Conservation (phyloP, 2,797 vertebrate genomes). For the Tapirus indicus region DNA sequence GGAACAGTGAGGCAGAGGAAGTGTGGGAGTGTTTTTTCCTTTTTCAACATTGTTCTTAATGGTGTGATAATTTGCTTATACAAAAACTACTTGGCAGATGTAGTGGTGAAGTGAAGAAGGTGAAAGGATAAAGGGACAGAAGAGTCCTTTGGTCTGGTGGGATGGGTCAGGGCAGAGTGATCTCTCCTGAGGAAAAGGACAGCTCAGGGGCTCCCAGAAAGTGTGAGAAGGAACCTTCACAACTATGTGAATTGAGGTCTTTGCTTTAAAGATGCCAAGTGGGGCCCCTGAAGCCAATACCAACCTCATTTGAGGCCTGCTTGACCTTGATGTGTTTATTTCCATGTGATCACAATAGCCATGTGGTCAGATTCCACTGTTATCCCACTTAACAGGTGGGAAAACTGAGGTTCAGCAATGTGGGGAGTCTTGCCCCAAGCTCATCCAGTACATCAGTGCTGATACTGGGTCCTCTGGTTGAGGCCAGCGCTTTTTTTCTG, state of each 20-base stretch:
- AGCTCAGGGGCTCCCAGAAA: slow-evolving; percentile 32
- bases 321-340: background rate
- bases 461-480: background rate
- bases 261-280: slow-evolving; percentile 22
- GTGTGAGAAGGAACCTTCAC: background rate
- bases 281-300: background rate
- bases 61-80: background rate
- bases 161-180: background rate
- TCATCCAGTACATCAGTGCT: background rate
- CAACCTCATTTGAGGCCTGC: background rate
- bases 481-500: background rate
- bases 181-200: background rate
- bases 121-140: background rate
- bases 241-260: background rate
- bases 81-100: slow-evolving; percentile 29
- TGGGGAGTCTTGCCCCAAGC: background rate
- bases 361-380: background rate
- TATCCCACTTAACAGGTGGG: background rate
- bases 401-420: background rate
- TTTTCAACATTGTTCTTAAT: slow-evolving; percentile 12
- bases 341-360: background rate
- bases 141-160: background rate
- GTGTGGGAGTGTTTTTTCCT: background rate
- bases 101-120: background rate
- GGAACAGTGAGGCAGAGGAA: background rate